These are phyloP conservation scores for Papilio aristodemus DNA, from an alignment of 1,140 invertebrate genomes.

Conservation along the genomic window DNA sequence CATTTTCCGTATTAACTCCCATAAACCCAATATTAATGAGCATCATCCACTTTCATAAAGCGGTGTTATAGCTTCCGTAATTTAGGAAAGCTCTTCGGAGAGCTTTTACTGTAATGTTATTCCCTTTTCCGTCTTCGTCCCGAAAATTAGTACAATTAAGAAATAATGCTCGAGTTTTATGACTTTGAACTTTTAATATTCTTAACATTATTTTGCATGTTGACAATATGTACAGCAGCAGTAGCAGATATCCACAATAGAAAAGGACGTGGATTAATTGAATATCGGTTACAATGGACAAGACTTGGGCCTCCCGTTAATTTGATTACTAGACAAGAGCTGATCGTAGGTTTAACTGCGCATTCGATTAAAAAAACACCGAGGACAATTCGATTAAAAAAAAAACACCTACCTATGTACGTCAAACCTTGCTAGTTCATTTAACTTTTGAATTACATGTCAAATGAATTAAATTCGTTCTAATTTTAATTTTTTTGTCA, in stretches of 20 bases:
- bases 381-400: no score
- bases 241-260: no score
- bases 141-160: slow-evolving; percentile 10
- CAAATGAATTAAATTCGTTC: not conserved
- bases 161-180: not conserved
- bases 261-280: no score
- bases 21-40: slow-evolving; percentile 28
- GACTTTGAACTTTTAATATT: slow-evolving; percentile 1
- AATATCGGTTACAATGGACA: no score
- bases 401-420: no score
- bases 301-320: no score
- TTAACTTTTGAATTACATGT: no score
- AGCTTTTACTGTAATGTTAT: slow-evolving; percentile 20
- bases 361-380: no score
- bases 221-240: no score
- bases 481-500: not conserved
- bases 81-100: slow-evolving; percentile 24
- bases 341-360: no score
- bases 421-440: not conserved
- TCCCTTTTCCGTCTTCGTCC: slow-evolving; percentile 9
- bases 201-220: not conserved
- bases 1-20: slow-evolving; percentile 23
- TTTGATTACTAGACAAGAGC: no score
- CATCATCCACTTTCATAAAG: slow-evolving; percentile 25
- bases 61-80: slow-evolving; percentile 20